phyloP scores from a whole-genome alignment of 2,888 invertebrate species.

The Eugnorisma glareosa region DNA sequence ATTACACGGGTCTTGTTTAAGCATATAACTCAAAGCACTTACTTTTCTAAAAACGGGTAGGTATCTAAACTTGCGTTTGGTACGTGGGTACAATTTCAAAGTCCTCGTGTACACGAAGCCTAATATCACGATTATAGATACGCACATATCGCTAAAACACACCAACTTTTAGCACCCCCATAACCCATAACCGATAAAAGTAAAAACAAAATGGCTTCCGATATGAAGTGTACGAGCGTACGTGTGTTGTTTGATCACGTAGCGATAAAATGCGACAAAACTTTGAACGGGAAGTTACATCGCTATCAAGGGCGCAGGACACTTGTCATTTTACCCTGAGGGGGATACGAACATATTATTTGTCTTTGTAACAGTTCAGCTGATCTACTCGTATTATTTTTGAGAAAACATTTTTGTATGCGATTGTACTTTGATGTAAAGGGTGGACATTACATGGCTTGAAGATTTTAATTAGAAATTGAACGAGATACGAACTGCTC shows the following conservation, averaged over 20 bases:
- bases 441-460: neutral
- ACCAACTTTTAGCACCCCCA: neutral
- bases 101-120: neutral
- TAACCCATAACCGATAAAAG: slow-evolving; percentile 20
- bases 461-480: neutral
- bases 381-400: slow-evolving; percentile 25
- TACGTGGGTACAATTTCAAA: neutral
- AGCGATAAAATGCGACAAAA: slow-evolving; percentile 49
- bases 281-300: slow-evolving; percentile 42
- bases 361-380: slow-evolving; percentile 41
- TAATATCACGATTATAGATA: slow-evolving; percentile 1
- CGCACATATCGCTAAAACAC: slow-evolving; percentile 13
- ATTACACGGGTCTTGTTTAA: neutral
- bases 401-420: slow-evolving; percentile 5
- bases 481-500: neutral
- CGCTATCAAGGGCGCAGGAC: slow-evolving; percentile 42
- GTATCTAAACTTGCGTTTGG: neutral
- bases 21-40: neutral
- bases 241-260: slow-evolving; percentile 58
- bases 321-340: slow-evolving; percentile 43
- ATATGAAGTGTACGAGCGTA: slow-evolving; percentile 33
- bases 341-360: slow-evolving; percentile 49
- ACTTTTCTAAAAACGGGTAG: neutral
- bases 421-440: neutral
- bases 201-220: slow-evolving; percentile 47